Evolutionary conservation across 2,888 invertebrate genomes (phyloP), one percentile per base, ranked within the genome.

Genomic region (Pachliopta kotzebuea): DNA sequence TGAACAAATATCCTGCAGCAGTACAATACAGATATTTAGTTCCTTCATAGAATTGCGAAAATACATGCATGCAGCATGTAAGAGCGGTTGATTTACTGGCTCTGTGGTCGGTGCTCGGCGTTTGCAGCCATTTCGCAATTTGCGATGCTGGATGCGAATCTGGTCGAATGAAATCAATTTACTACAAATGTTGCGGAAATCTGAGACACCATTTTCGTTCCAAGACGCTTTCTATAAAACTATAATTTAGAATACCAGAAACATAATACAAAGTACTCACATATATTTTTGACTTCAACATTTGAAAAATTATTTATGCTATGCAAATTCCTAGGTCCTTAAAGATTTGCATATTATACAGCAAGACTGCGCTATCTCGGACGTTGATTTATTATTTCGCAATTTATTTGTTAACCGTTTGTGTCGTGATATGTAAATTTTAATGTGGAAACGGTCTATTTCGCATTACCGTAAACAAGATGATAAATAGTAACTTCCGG

Each of bases 141-240:
- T 60, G 63, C 56, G 23, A 55, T 55, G 60, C 55, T 56, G 59
- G 63, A 60, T 55, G 60, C 63, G 59, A 56, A 64, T 64, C 60
- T 52, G 59, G 49, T 59, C 59, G 60, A 59, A 59, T 55, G 54
- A 55, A 64, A 64, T 64, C 59, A 64, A 59, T 64, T 64, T 56
- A 60, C 55, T 54, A 31, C 59, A 56, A 60, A 56, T 52, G 24
- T 64, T 24, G 24, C 31, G n/a, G 50, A 50, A 55, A n/a, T 60
- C 55, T 49, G n/a, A 18, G 37, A 14, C 37, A 54, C 45, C 9
- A 54, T 63, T 63, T 55, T 56, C 53, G 49, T 58, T 49, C 21
- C 14, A 20, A n/a, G 53, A 54, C n/a, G 21, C 23, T 56, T 56
- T 26, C 21, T n/a, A 37, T 55, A 45, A 29, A 24, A 23, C 1